phyloP scores from a whole-genome alignment of 2,797 vertebrate species.

The Anguilla anguilla region DNA sequence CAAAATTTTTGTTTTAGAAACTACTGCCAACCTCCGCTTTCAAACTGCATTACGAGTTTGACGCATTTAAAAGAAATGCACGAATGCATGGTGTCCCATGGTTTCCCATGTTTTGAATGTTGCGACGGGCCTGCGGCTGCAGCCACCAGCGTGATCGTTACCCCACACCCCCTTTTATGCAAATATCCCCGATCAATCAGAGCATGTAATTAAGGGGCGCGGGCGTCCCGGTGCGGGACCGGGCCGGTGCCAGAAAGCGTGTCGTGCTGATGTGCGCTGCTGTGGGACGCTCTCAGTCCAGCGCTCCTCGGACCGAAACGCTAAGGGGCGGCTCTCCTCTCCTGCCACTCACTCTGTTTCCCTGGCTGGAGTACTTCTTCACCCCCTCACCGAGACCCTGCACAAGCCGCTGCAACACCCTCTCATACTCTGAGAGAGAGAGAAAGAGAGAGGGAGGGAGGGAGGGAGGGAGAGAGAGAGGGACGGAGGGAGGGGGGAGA shows the following conservation, averaged over 20 bases:
- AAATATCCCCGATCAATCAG: neutral
- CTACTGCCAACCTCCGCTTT: neutral
- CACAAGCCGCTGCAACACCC: constrained; percentile 74
- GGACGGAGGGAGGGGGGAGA: no score
- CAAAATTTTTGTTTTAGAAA: neutral
- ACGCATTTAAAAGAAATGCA: neutral
- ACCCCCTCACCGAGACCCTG: constrained; percentile 82
- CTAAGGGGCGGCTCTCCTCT: neutral
- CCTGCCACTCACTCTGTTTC: constrained; percentile 79
- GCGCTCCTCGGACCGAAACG: neutral
- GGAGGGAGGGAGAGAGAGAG: neutral
- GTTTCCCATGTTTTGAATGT: neutral
- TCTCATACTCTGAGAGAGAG: constrained; percentile 76
- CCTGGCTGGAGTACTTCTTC: constrained; percentile 81
- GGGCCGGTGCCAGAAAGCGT: neutral
- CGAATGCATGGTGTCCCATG: no score
- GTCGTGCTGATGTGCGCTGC: neutral
- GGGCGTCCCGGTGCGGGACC: neutral
- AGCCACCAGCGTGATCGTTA: neutral
- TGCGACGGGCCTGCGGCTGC: neutral
- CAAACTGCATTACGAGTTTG: neutral
- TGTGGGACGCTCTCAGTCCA: neutral
- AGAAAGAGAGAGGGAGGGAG: neutral
- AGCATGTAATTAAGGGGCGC: neutral
- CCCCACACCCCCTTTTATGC: neutral